Evolutionary conservation across 2,113 vertebrate species (phyloP).

Genomic region (Gavialis gangeticus): DNA sequence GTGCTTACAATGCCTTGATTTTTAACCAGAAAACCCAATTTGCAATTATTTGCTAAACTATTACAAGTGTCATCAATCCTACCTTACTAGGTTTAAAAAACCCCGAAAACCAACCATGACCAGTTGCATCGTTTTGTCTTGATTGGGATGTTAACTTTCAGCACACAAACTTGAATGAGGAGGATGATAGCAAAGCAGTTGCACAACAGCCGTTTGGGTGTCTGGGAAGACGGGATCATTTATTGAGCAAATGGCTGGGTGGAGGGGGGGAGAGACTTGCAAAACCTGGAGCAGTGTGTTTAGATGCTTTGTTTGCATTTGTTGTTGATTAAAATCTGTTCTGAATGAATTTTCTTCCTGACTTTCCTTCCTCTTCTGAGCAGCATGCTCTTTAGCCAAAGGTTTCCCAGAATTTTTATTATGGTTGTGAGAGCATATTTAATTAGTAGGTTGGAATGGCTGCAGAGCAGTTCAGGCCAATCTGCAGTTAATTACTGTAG

Average conservation of each 20-base stretch:
- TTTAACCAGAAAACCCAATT: background rate
- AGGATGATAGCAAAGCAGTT: background rate
- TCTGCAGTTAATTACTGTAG: conserved; percentile 64
- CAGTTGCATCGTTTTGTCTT: background rate
- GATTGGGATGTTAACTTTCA: background rate
- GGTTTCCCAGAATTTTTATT: conserved; percentile 72
- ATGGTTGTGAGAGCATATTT: conserved; percentile 67
- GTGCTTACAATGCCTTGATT: background rate
- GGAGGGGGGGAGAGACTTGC: background rate
- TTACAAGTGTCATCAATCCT: accelerated
- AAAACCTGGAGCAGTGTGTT: conserved; percentile 37
- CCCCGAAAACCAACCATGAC: background rate
- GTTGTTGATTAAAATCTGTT: conserved; percentile 43
- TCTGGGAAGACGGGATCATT: background rate
- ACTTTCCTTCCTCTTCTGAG: conserved; percentile 33
- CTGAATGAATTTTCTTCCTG: conserved; percentile 57
- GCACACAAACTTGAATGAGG: background rate
- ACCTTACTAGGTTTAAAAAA: background rate
- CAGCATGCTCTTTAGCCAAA: conserved; percentile 54
- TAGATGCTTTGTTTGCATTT: conserved; percentile 47
- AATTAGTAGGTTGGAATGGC: conserved; percentile 70
- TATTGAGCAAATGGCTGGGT: background rate
- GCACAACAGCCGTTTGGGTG: conserved; percentile 23
- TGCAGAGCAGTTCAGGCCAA: conserved; percentile 32
- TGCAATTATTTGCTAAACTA: background rate